A percentile compares a stretch with the other conserved stretches of the same genome.
phyloP scores from a whole-genome alignment of 2,797 vertebrate species.

The Eidolon dupreanum region DNA sequence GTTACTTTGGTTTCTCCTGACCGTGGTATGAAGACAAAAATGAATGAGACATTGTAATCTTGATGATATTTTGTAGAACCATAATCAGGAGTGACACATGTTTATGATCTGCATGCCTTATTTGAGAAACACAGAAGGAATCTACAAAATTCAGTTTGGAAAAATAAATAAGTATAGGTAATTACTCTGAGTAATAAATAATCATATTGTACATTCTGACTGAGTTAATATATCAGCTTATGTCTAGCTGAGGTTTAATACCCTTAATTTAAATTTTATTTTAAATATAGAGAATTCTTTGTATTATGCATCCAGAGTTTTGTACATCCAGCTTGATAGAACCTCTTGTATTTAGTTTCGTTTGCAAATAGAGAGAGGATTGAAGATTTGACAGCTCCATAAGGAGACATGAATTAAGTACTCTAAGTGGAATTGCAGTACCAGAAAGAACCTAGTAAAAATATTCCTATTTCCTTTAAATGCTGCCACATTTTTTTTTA shows the following conservation, averaged over 20 bases:
- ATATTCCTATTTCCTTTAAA: neutral
- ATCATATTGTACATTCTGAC: neutral
- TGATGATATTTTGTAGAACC: neutral
- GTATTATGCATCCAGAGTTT: neutral
- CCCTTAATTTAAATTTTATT: neutral
- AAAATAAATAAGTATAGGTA: neutral
- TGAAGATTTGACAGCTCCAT: neutral
- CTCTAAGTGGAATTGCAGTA: neutral
- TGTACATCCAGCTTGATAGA: neutral
- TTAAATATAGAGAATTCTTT: neutral
- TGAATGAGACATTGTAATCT: neutral
- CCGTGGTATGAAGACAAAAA: neutral
- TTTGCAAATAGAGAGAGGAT: neutral
- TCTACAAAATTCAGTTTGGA: conserved; percentile 7
- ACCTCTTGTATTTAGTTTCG: neutral
- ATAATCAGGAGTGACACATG: neutral
- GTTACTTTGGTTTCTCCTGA: neutral
- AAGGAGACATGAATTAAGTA: neutral
- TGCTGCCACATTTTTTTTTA: neutral
- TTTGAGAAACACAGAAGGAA: neutral
- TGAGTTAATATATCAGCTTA: neutral
- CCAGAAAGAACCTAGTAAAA: neutral
- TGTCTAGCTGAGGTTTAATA: neutral
- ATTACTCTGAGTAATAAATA: neutral
- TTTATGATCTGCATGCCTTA: neutral